Evolutionary conservation across 2,113 vertebrate species (phyloP), one percentile per base, ranked within the genome.

Genomic region (Brienomyrus brachyistius): DNA sequence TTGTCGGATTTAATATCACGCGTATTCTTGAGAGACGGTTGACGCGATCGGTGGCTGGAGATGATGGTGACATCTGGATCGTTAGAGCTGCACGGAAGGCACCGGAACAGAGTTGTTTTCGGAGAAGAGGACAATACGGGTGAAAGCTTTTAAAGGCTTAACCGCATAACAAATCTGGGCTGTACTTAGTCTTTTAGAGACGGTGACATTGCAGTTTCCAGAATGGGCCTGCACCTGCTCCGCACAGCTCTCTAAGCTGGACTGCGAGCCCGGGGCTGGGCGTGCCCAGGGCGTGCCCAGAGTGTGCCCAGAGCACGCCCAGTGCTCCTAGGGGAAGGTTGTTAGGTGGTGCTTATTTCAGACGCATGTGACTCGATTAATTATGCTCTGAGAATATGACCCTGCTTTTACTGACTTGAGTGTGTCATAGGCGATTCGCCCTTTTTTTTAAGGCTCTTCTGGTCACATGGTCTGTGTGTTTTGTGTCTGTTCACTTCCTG

Each of bases 61-160:
- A 5, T 35, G 11, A 35, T 35, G 13, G 70, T 40, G 70, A 74
- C 50, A 27, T 48, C 86, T 27, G 56, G 13, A 43, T 83, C 59
- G 82, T 54, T 48, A 31, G 21, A 90, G 80, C 23, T 85, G 66
- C 50, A 52, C 31, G 35, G 47, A 90, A 90, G 90, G 27, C 88
- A 87, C 70, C 48, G 21, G 88, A 21, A 27, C 66, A 82, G 31
- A 51, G 59, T 70, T 66, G 87, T 89, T 87, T 56, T 86, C 91
- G 88, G 62, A 87, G 82, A 90, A 90, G 91, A 52, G 51, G 31
- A 92, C 90, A 59, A 48, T 88, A 50, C 8, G 74, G 48, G 9
- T 85, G 87, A 85, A 90, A 86, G 91, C 91, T 90, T 83, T 90
- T 89, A 90, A 86, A 90, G 62, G 86, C 91, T 88, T 90, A 92